Base-by-base conservation (phyloP, 2,797 vertebrate species). In the Perodicticus potto region DNA sequence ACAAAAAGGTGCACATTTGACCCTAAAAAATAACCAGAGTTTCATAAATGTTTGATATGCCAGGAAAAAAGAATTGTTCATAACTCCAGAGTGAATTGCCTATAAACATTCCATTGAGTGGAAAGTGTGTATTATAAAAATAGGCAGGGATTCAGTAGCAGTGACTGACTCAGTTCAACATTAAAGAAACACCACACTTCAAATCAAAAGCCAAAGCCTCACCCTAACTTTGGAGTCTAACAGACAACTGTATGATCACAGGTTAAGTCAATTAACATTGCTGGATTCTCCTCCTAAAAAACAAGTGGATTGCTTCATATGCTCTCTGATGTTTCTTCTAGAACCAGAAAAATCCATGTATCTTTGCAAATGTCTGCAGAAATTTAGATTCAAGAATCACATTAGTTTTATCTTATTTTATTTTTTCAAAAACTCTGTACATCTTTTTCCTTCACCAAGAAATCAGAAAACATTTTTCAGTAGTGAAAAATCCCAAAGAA, bases 401-500 rank as follows among this genome's bases (percentile, higher is more conserved):
- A 63, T 94, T 63, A 86, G 29, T 11, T 7, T 65, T 81, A 91
- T 84, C 81, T 74, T 69, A 53, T 53, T 53, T 53, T 53, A 53
- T 86, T 89, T 25, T 88, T 93, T 93, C 78, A 45, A 87, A 96
- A 86, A 65, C 2, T 59, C 25, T 19, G 5, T 53, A 49, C 43
- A 20, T 82, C 10, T 81, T 61, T 90, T 96, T 65, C 63, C 65
- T 88, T 65, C 74, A 74, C 61, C 29, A 94, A 80, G 43, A 94
- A 82, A 53, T 85, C 70, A 90, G 53, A 55, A 91, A 95, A 78
- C 45, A 74, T 90, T 63, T 92, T 94, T 95, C 63, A 95, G 72
- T 20, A 89, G 29, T 95, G 78, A 96, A 97, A 97, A 96, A 94
- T 93, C 86, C 86, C 88, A 29, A 17, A 86, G 12, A 8, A 19